Percentiles rank a stretch among this genome's conserved stretches.
These are phyloP conservation scores for Scomberomorus guttatus DNA, from an alignment of 2,797 vertebrate genomes.

Conservation along the genomic window DNA sequence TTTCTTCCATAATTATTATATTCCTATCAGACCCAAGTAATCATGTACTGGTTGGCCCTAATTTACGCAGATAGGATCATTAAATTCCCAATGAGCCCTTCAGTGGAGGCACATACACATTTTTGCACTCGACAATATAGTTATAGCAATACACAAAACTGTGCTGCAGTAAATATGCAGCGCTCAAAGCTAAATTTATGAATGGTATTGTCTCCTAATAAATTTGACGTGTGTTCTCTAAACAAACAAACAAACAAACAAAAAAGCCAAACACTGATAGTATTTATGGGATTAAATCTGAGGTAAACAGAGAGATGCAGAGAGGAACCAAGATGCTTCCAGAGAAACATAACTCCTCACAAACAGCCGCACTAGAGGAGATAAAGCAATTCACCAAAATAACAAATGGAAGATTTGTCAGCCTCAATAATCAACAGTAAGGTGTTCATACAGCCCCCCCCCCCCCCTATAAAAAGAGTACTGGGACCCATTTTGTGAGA, in stretches of 20 bases:
- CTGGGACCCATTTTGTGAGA: slow-evolving; percentile 72
- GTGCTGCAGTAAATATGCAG: slow-evolving; percentile 32
- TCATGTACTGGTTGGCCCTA: slow-evolving; percentile 41
- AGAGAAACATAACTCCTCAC: slow-evolving; percentile 13
- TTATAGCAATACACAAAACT: background rate
- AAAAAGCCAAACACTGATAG: background rate
- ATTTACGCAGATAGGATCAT: slow-evolving; percentile 63
- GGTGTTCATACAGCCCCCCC: slow-evolving; percentile 42
- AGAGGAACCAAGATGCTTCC: background rate
- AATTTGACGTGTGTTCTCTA: slow-evolving; percentile 9
- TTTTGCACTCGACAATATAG: slow-evolving; percentile 42
- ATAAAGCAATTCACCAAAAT: slow-evolving; percentile 42
- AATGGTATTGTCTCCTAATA: slow-evolving; percentile 24
- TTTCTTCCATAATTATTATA: slow-evolving; percentile 40
- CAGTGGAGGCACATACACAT: slow-evolving; percentile 24
- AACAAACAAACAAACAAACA: slow-evolving; percentile 11
- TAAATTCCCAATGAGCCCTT: slow-evolving; percentile 59
- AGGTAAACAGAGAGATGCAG: background rate
- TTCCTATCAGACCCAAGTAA: slow-evolving; percentile 41
- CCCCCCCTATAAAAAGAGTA: slow-evolving; percentile 60
- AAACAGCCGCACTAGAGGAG: slow-evolving; percentile 8
- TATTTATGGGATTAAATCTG: background rate
- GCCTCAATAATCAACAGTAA: slow-evolving; percentile 29
- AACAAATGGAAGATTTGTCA: slow-evolving; percentile 48
- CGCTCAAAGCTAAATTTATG: slow-evolving; percentile 15